Evolutionary conservation across 2,888 invertebrate species (phyloP).

Genomic region (Drosophila paranaensis): DNA sequence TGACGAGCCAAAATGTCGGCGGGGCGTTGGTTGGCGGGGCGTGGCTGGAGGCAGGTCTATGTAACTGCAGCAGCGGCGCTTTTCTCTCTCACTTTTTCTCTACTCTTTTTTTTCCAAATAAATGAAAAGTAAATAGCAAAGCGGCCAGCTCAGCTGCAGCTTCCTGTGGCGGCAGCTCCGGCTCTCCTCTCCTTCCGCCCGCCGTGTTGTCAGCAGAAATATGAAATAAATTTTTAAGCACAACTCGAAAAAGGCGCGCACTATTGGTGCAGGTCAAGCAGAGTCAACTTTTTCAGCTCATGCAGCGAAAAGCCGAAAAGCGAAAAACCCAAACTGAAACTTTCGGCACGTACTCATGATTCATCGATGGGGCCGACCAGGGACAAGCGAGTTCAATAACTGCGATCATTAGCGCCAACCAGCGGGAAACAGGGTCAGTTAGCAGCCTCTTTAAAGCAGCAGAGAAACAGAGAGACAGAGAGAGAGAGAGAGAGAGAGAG

Average conservation of each 20-base stretch:
- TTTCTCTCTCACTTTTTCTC: constrained; percentile 25
- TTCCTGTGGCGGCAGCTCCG: neutral
- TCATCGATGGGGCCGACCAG: constrained; percentile 40
- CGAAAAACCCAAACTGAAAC: constrained; percentile 38
- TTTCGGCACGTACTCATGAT: constrained; percentile 66
- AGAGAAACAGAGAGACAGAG: neutral
- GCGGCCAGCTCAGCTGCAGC: constrained; percentile 37
- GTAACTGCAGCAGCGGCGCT: constrained; percentile 51
- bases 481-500: neutral
- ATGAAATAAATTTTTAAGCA: constrained; percentile 61
- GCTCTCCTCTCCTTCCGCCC: no score
- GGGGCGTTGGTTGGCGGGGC: neutral
- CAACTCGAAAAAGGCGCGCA: constrained; percentile 24
- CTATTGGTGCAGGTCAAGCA: constrained; percentile 54
- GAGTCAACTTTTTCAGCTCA: constrained; percentile 44
- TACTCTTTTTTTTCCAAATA: constrained; percentile 41
- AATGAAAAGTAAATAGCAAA: constrained; percentile 74
- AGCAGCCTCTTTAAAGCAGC: constrained; percentile 24
- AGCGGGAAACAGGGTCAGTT: constrained; percentile 9
- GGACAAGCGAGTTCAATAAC: constrained; percentile 48
- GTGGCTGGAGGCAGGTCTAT: neutral
- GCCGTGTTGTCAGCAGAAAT: constrained; percentile 58
- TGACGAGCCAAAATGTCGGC: constrained; percentile 56
- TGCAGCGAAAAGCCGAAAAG: constrained; percentile 31
- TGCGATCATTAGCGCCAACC: constrained; percentile 50